Base-by-base conservation (phyloP, 2,113 vertebrate genomes). In the Actenoides lindsayi region DNA sequence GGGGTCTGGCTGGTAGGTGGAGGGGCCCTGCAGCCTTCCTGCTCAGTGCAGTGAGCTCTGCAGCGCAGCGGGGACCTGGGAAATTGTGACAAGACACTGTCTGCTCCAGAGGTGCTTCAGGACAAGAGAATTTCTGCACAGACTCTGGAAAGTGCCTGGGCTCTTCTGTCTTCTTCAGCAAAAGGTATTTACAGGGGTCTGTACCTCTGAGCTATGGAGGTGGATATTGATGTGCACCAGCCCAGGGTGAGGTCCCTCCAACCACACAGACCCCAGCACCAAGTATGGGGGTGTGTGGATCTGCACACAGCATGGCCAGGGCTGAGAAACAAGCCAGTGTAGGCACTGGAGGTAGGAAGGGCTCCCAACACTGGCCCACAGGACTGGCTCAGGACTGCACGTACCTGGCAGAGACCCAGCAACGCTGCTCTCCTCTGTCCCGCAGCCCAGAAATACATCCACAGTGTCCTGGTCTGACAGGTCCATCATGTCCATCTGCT, bases 401-500 rank as follows among this genome's bases (percentile, higher is more conserved):
- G 1, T 98, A 99, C 98, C 98, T 98, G 98, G 84, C 80, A 98
- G 86, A 10, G 98, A 93, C 35, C 98, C 96, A 64, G 95, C 80
- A 70, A 97, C 54, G 9, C 94, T 77, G n/a, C 94, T 97, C 6
- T 99, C 98, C 25, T 99, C 98, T 51, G 96, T 92, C 82, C 98
- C 98, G 5, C 99, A 98, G 78, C 98, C 98, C 95, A 99, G 98
- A 97, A 99, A 99, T 50, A 99, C 99, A 2, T 99, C 99, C 84
- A 99, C 91, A 25, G 98, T 97, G 41, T 99, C 99, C 89, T 98
- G 99, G 96, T 99, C 99, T 25, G 99, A 99, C 90, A 99, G 97
- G 86, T 99, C 99, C 75, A 98, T 98, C 86, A 99, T 96, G 27
- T 99, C 99, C 98, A 99, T 98, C 97, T 99, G 99, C 94, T 99